Percentiles rank a stretch among this genome's conserved stretches.
Evolutionary conservation across 2,797 vertebrate species (phyloP).

Genomic region (Agapornis canus): DNA sequence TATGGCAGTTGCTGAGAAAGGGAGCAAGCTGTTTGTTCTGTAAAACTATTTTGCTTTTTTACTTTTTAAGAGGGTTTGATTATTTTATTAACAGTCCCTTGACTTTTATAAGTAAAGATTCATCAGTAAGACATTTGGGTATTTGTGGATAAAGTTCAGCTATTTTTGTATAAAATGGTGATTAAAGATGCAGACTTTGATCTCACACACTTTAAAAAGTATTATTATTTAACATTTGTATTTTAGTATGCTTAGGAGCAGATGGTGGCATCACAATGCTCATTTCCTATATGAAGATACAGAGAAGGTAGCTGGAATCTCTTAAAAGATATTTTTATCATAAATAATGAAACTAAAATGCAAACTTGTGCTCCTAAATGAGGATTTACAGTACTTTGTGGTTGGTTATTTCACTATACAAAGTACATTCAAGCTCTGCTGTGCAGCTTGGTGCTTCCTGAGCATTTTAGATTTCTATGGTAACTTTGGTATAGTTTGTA

Average conservation of each 20-base stretch:
- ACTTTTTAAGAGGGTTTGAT: background rate
- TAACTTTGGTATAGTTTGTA: background rate
- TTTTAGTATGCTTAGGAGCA: background rate
- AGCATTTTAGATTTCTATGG: background rate
- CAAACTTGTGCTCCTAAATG: background rate
- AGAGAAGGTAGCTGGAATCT: background rate
- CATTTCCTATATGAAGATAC: background rate
- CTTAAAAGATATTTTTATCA: background rate
- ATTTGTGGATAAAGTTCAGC: background rate
- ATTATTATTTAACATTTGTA: background rate
- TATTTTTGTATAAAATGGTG: background rate
- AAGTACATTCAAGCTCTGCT: background rate
- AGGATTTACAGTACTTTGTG: background rate
- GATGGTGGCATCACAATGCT: background rate
- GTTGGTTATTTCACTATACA: background rate
- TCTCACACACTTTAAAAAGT: background rate
- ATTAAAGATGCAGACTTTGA: background rate
- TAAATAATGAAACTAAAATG: background rate
- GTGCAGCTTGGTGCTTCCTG: background rate
- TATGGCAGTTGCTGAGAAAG: background rate
- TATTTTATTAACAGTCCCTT: background rate
- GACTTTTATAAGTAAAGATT: background rate
- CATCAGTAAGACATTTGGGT: background rate
- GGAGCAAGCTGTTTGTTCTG: background rate
- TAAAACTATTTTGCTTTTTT: background rate